Percentiles rank a stretch among this genome's conserved stretches.
These are phyloP conservation scores for Drosophila cardini DNA, from an alignment of 1,140 invertebrate genomes.

Conservation along the genomic window DNA sequence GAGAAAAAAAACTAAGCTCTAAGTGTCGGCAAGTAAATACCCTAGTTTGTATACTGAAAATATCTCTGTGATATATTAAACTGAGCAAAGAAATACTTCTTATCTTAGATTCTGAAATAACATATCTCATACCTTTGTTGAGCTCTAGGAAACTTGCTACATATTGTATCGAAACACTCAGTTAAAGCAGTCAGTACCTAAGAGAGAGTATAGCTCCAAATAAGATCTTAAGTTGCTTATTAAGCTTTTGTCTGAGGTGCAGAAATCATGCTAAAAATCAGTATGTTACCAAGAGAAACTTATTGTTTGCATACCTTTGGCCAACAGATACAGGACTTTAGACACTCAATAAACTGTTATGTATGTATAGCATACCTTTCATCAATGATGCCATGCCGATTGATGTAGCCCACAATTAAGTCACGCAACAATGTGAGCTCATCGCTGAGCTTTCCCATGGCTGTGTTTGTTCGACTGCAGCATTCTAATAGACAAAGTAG, in stretches of 20 bases:
- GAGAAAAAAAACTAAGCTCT: not conserved
- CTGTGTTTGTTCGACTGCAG: slow-evolving; percentile 86
- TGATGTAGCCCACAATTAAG: slow-evolving; percentile 89
- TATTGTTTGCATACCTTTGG: slow-evolving; percentile 15
- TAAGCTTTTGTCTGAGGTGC: not conserved
- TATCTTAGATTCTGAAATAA: too few species aligned
- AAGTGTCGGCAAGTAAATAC: not conserved
- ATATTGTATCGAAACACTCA: too few species aligned
- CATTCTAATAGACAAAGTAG: slow-evolving; percentile 91
- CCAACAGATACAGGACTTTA: not conserved
- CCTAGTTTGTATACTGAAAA: not conserved
- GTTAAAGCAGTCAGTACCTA: too few species aligned
- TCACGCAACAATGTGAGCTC: slow-evolving; percentile 88
- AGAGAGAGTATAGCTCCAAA: too few species aligned
- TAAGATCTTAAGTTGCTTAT: not conserved
- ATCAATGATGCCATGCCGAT: slow-evolving; percentile 87
- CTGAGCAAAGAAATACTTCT: too few species aligned
- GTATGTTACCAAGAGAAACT: slow-evolving; percentile 2
- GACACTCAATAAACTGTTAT: too few species aligned
- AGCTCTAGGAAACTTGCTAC: too few species aligned
- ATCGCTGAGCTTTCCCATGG: slow-evolving; percentile 86
- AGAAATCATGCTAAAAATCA: not conserved
- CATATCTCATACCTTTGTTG: too few species aligned
- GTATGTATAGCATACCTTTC: slow-evolving; percentile 79
- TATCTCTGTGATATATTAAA: not conserved